Conservation (phyloP, 2,888 invertebrate species). For the Sarcophaga carnaria region DNA sequence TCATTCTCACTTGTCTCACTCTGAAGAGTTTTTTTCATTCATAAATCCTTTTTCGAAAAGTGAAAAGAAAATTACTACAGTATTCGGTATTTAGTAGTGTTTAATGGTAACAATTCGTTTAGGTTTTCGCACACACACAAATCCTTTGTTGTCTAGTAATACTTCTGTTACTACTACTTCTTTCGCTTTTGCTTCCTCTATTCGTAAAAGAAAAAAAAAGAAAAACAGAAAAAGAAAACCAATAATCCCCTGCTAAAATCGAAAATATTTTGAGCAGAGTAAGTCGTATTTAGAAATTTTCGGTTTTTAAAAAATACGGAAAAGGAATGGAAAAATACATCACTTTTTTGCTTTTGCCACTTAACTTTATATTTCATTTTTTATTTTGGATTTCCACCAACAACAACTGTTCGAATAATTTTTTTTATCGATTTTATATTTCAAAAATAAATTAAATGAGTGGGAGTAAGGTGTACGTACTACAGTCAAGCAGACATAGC, state of each 20-base stretch:
- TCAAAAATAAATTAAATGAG: not conserved
- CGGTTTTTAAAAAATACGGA: not conserved
- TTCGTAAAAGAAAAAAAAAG: not conserved
- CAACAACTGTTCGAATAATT: not conserved
- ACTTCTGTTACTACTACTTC: not conserved
- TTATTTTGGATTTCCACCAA: not conserved
- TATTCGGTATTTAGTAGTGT: not conserved
- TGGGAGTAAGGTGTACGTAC: not conserved
- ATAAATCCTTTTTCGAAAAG: not conserved
- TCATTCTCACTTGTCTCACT: not conserved
- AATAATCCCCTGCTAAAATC: conserved; percentile 17
- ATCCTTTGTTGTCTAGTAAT: conserved; percentile 1
- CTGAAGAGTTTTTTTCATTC: not conserved
- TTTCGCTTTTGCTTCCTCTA: too few species aligned
- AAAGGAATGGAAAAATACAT: not conserved
- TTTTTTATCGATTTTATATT: conserved; percentile 32
- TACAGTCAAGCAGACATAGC: not conserved
- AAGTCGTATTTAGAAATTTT: not conserved
- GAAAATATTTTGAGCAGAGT: not conserved
- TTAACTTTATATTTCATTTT: not conserved
- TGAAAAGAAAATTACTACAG: not conserved
- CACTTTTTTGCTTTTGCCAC: not conserved
- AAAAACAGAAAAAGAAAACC: not conserved
- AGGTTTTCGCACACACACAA: not conserved
- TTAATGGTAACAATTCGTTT: not conserved